Evolutionary conservation across 2,797 vertebrate genomes (phyloP).

Genomic region (Eulemur rubriventer): DNA sequence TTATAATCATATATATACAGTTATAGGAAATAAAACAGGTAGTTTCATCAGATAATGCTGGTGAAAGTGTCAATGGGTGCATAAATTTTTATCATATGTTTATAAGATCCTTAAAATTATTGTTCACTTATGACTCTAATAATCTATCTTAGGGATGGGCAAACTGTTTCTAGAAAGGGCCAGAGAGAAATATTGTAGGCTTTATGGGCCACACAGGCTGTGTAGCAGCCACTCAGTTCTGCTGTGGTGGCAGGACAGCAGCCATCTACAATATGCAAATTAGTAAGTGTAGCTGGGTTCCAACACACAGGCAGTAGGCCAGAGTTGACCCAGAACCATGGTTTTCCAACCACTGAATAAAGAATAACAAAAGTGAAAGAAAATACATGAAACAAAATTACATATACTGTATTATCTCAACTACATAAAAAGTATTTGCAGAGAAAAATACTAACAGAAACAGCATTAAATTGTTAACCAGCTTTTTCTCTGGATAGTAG

Average conservation of each 20-base stretch:
- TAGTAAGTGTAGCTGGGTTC: not conserved
- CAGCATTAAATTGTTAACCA: not conserved
- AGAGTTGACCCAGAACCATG: not conserved
- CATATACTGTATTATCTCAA: not conserved
- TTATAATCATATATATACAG: not conserved
- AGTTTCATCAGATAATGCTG: not conserved
- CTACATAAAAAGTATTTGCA: not conserved
- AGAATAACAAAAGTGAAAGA: slow-evolving; percentile 22
- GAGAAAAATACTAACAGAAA: not conserved
- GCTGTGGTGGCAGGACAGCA: not conserved
- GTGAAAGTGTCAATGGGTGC: not conserved
- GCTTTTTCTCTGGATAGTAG: not conserved
- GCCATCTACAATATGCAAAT: not conserved
- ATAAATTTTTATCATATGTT: not conserved
- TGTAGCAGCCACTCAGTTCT: not conserved
- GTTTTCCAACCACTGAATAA: not conserved
- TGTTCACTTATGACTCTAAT: not conserved
- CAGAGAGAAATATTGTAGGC: not conserved
- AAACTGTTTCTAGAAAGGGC: not conserved
- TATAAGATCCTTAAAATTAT: not conserved
- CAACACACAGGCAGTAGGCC: not conserved
- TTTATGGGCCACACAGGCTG: not conserved
- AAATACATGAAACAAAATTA: not conserved
- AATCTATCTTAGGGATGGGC: not conserved
- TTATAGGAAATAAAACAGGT: not conserved